Percentiles rank a stretch among this genome's conserved stretches.
These are phyloP conservation scores for Corythornis madagascariensis DNA, from an alignment of 2,113 vertebrate genomes.

Conservation along the genomic window DNA sequence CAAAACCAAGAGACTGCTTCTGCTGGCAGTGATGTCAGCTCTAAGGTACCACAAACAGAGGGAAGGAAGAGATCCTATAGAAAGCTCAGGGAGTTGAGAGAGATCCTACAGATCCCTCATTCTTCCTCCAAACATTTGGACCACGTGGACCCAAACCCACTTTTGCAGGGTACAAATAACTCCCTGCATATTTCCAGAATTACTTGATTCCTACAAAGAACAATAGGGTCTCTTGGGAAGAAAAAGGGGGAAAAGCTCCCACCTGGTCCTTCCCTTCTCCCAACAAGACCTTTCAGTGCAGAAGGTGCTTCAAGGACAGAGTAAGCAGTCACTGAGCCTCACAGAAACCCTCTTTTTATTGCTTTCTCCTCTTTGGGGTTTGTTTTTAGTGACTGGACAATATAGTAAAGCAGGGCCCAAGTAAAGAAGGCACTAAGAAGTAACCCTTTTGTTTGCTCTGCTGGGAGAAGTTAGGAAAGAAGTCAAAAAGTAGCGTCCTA, in stretches of 20 bases:
- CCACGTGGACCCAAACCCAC: neutral
- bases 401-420: neutral
- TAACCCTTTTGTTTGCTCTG: neutral
- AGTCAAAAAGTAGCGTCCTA: neutral
- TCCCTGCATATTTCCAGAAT: neutral
- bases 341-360: neutral
- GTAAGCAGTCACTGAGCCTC: neutral
- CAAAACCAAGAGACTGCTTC: neutral
- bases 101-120: neutral
- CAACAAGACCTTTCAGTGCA: neutral
- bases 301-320: neutral
- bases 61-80: neutral
- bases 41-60: neutral
- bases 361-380: neutral
- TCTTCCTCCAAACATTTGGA: neutral
- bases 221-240: neutral
- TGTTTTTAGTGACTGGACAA: neutral
- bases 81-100: neutral
- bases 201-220: neutral
- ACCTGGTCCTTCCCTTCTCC: rapidly evolving
- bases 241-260: neutral
- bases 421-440: neutral
- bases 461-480: neutral
- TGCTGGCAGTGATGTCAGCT: neutral
- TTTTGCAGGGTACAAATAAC: neutral